These are phyloP conservation scores for Anoplolepis gracilipes DNA, from an alignment of 1,140 invertebrate species.

Conservation along the genomic window DNA sequence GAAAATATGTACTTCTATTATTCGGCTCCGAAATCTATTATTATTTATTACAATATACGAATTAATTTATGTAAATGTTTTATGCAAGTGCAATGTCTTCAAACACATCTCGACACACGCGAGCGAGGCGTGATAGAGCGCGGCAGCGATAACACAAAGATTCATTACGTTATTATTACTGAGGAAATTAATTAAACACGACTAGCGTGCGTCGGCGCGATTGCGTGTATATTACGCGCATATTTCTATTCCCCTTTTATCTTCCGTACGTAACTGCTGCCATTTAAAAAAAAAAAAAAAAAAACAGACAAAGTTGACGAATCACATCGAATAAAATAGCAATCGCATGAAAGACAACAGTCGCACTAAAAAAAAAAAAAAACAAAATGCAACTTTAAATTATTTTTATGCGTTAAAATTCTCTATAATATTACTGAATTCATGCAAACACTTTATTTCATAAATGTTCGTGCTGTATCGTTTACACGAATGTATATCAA, in stretches of 20 bases:
- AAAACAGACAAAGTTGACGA: constrained; percentile 54
- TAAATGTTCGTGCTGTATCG: background rate
- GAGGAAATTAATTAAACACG: constrained; percentile 66
- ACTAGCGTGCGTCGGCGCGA: constrained; percentile 15
- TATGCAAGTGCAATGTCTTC: constrained; percentile 62
- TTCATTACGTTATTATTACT: constrained; percentile 69
- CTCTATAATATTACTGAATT: background rate
- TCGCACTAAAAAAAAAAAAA: background rate
- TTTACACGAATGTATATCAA: background rate
- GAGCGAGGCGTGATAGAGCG: constrained; percentile 59
- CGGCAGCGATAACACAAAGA: constrained; percentile 63
- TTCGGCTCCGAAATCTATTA: background rate
- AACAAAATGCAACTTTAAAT: background rate
- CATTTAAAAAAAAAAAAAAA: constrained; percentile 53
- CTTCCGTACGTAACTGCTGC: background rate
- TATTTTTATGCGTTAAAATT: constrained; percentile 9
- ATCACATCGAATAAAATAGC: background rate
- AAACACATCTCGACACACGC: constrained; percentile 12
- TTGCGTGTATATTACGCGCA: constrained; percentile 15
- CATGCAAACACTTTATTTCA: background rate
- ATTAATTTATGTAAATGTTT: constrained; percentile 28
- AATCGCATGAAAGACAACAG: background rate
- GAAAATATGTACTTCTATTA: background rate
- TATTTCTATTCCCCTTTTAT: constrained; percentile 42
- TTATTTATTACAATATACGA: background rate